These are phyloP conservation scores for Cosmia trapezina DNA, from an alignment of 2,888 invertebrate species.

Conservation along the genomic window DNA sequence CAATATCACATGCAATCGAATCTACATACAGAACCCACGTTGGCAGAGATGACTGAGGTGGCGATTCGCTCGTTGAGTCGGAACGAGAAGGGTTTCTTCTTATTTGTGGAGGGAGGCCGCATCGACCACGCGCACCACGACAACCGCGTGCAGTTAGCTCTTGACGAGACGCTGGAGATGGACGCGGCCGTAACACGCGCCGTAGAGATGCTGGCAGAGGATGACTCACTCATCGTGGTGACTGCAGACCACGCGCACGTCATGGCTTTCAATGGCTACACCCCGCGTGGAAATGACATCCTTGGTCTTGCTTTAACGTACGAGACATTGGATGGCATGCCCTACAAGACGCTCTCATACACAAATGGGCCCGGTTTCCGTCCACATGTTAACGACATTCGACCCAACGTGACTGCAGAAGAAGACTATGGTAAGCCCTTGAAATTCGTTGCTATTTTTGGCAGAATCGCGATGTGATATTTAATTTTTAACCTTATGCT, in stretches of 20 bases:
- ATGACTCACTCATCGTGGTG: slow-evolving; percentile 93
- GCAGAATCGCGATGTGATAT: fast-evolving
- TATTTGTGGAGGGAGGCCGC: slow-evolving; percentile 93
- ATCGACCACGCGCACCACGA: slow-evolving; percentile 93
- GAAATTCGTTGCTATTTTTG: too few relatives aligned
- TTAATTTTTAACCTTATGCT: too few relatives aligned
- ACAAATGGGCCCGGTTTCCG: slow-evolving; percentile 87
- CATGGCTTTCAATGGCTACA: slow-evolving; percentile 92
- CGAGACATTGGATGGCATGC: slow-evolving; percentile 57
- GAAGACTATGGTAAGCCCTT: too few relatives aligned
- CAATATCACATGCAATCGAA: slow-evolving; percentile 91
- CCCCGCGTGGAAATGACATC: slow-evolving; percentile 84
- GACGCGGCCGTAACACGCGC: slow-evolving; percentile 89
- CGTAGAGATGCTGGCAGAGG: slow-evolving; percentile 78
- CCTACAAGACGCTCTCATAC: slow-evolving; percentile 91
- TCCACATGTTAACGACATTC: slow-evolving; percentile 27
- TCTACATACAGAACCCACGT: slow-evolving; percentile 90
- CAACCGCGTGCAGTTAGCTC: slow-evolving; percentile 88
- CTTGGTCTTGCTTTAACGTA: slow-evolving; percentile 63
- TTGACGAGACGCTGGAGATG: slow-evolving; percentile 93
- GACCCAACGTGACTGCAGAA: slow-evolving; percentile 45
- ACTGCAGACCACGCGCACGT: slow-evolving; percentile 94
- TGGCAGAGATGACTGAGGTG: slow-evolving; percentile 87
- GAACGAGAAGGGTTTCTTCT: slow-evolving; percentile 92
- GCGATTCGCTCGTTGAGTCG: slow-evolving; percentile 93